Base-by-base conservation (phyloP, 2,113 vertebrate genomes). In the Ictalurus furcatus region DNA sequence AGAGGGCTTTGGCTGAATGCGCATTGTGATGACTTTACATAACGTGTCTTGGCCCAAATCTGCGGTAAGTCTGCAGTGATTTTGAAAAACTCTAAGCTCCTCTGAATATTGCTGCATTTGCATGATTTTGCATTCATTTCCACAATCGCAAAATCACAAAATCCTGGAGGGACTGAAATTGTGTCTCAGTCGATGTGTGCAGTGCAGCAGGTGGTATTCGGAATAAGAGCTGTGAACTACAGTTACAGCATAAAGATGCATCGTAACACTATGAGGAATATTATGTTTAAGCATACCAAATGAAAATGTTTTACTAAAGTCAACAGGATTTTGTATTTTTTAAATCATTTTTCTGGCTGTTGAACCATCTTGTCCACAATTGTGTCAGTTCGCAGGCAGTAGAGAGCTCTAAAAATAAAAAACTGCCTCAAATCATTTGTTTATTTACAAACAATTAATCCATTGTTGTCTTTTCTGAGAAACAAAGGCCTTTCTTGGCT, bases 401-500 rank as follows among this genome's bases (percentile, higher is more conserved):
- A 30, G 34, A 30, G 5, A 30, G 28, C 16, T 30, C 12, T 58
- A 34, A 58, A 25, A 23, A 74, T 21, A 44, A 48, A 44, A 14
- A 54, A 79, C 25, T n/a, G 12, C 52, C 52, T 34, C 14, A 30
- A 34, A 61, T 13, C 11, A 63, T 61, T 63, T 83, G 34, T 83
- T 40, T 48, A 85, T 48, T 67, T 52, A 87, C 25, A 85, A 69
- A 90, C 16, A 84, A 84, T 44, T 0, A 54, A 63, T 25, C 19
- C 58, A 48, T 63, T 76, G n/a, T 84, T 54, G 48, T 58, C 12
- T 28, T 88, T 44, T 52, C 59, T n/a, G 56, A 37, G 56, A 79
- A 74, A 85, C 73, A 90, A 88, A 83, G 37, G 73, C 21, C 40
- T 25, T 37, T 59, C 28, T 81, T 56, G 61, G 11, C 84, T 89